Base-by-base conservation (phyloP, 2,888 invertebrate species). In the Sclerodermus sp. region DNA sequence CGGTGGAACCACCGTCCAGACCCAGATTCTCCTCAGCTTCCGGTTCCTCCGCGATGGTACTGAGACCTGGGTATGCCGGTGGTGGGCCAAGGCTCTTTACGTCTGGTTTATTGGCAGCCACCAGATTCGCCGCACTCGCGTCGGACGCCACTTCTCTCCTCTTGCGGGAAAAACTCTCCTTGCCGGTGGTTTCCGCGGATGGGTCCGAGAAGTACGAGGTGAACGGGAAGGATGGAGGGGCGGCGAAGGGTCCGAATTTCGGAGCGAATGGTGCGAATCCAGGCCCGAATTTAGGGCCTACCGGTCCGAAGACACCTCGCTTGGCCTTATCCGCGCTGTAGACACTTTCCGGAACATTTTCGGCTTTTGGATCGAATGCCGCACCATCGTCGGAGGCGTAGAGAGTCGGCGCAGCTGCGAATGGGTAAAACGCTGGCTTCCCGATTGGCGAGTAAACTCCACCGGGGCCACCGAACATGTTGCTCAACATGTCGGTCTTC, bases 401-500 rank as follows among this genome's bases (percentile, higher is more conserved):
- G 4, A 39, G 16, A 14, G 15, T 12, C 39, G 18, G 16, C 8
- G 39, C 34, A 23, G 23, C 23, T 23, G 3, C 4, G 34, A n/a
- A 34, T 12, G 34, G 13, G 34, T 8, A 34, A 12, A n/a, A 34
- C 12, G 34, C 4, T 23, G n/a, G 30, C 8, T 30, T 30, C 30
- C 6, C 10, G 30, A 10, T 10, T 38, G 16, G 45, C 5, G 15
- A 48, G 39, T 59, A 60, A 34, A 49, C 44, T 4, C 41, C 56
- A n/a, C 68, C 62, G 30, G 62, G 65, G 10, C 65, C 12, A n/a
- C 70, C 67, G 37, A 75, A 71, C 2, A 73, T 41, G 17, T 71
- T 72, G 18, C 47, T 55, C 31, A 70, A 17, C 50, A 72, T 47
- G 45, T 68, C 71, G 0, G 70, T 70, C 40, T 76, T 75, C 48